Evolutionary conservation across 2,797 vertebrate species (phyloP), one percentile per base, ranked within the genome.

Genomic region (Epinephelus malabaricus): DNA sequence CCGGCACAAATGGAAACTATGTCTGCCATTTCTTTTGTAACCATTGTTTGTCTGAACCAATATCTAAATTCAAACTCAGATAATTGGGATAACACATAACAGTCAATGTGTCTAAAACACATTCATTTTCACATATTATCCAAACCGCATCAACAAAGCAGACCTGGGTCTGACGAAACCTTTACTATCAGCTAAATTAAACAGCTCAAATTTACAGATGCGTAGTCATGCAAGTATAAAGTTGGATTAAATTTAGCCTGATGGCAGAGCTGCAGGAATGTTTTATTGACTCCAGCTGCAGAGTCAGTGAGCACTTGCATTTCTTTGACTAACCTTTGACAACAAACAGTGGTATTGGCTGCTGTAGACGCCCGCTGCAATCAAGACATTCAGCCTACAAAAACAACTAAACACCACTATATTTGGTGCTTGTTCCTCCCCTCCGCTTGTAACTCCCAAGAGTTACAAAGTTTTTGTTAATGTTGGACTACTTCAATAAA

Each of bases 1-100:
- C 23, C 49, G 43, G 73, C 51, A 69, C 54, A 69, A 78, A 77
- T 67, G 62, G 54, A 83, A 86, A 81, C 17, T 72, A 76, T 78
- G 73, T 3, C 25, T 40, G 15, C 1, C 3, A 27, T 54, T 64
- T 68, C 43, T 55, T 19, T 45, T 18, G 64, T 30, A 69, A 53
- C 23, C 40, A 75, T 11, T 17, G 55, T 58, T 73, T 58, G 30
- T 17, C 43, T 1, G 4, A 56, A 13, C 19, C 0, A n/a, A 58
- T 18, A 15, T 21, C 49, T 71, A 3, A 49, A 43, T 40, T 43
- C 14, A 58, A 18, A 40, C 47, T 68, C 43, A 54, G 47, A 55
- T 45, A 59, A 55, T 2, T 61, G 27, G 54, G 40, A 13, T 11
- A 34, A 54, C 30, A 54, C 7, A 45, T 15, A 21, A 27, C 13